Evolutionary conservation across 2,888 invertebrate species (phyloP), one percentile per base, ranked within the genome.

Genomic region (Xylophagus ater): DNA sequence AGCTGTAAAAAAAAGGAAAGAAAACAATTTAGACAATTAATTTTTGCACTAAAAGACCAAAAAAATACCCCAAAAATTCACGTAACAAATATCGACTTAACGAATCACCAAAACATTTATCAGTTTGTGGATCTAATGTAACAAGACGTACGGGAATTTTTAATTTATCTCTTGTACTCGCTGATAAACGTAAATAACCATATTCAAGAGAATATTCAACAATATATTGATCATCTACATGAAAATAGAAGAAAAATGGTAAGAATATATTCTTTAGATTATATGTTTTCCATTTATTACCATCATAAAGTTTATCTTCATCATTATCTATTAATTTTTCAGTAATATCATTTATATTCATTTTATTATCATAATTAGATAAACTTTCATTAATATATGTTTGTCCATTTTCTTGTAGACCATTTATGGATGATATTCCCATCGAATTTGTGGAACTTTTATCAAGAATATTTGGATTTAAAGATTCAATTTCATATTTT

Each of bases 181-280:
- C 83, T 3, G 89, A 88, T 4, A 98, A 68, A 0, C 97, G 76
- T 20, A 98, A 70, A 60, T 96, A 89, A 0, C 98, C 98, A 62
- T 97, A 96, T 62, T 98, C 94, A 49, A 97, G 67, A 0, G 97
- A 89, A 69, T 97, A 98, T 63, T 98, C 98, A 3, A 97, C 85
- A 33, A 97, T 94, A 60, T 96, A 96, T 57, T 90, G 87, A 54
- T 94, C 92, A 53, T 89, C 88, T 74, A 51, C 43, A 54, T 54
- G 45, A 45, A 25, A 15, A 40, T 32, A 34, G 34, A 24, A n/a
- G n/a, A n/a, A n/a, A n/a, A n/a, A n/a, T n/a, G n/a, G n/a, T n/a
- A n/a, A n/a, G n/a, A n/a, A n/a, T n/a, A n/a, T n/a, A n/a, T n/a
- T n/a, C n/a, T n/a, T n/a, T n/a, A n/a, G n/a, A n/a, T n/a, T n/a